phyloP scores from a whole-genome alignment of 1,140 invertebrate species.

The Littorina saxatilis region DNA sequence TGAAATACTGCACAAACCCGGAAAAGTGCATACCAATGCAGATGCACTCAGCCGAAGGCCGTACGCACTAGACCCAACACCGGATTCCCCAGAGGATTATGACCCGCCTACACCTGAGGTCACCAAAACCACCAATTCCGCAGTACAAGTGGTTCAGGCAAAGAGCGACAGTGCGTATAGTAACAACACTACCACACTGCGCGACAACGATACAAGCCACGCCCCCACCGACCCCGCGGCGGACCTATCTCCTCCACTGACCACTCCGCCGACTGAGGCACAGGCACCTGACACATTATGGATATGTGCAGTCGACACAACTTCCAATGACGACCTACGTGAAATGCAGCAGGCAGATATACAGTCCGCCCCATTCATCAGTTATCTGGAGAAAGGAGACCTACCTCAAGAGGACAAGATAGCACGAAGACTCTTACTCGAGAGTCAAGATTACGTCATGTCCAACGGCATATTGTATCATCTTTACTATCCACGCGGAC shows the following conservation, averaged over 20 bases:
- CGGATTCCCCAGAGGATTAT: neutral
- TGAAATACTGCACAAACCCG: neutral
- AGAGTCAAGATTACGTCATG: neutral
- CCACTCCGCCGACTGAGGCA: neutral
- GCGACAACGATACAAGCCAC: no score
- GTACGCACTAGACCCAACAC: neutral
- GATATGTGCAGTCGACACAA: neutral
- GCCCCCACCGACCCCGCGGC: neutral
- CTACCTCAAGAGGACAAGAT: neutral
- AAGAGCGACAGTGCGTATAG: no score
- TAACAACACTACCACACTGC: no score
- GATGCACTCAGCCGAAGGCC: slow-evolving; percentile 10
- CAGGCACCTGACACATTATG: neutral
- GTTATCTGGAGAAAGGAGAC: neutral
- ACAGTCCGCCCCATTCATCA: neutral
- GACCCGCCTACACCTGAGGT: neutral
- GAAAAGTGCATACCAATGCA: neutral
- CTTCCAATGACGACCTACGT: neutral
- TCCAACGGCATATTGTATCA: neutral
- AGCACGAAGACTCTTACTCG: neutral
- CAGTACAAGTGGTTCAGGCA: no score
- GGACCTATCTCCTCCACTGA: neutral
- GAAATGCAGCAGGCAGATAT: neutral
- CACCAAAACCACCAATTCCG: no score
- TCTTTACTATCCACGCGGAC: neutral